Evolutionary conservation across 2,113 vertebrate species (phyloP).

Genomic region (Pygoscelis adeliae): DNA sequence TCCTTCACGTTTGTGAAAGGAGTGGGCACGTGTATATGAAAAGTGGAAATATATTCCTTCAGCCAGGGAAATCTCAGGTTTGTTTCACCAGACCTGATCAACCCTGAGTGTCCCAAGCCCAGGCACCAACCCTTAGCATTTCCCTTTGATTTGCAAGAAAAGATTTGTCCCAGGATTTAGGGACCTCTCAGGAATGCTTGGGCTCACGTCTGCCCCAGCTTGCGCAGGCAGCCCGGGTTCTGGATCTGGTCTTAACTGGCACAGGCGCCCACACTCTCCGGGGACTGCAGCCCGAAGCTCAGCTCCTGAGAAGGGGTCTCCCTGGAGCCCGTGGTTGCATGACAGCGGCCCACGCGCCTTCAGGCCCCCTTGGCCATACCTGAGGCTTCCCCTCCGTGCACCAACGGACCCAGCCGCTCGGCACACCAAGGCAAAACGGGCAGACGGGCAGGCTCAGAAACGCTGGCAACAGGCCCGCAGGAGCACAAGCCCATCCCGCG

Average conservation of each 20-base stretch:
- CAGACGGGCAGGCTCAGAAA: not conserved
- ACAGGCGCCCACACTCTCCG: accelerated
- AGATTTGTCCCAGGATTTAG: not conserved
- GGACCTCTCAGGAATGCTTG: not conserved
- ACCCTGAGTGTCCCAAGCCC: not conserved
- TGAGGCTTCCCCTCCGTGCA: not conserved
- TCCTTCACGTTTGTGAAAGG: not conserved
- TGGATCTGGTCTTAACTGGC: not conserved
- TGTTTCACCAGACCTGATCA: not conserved
- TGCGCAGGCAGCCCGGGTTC: not conserved
- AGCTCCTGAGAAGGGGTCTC: not conserved
- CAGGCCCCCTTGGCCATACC: not conserved
- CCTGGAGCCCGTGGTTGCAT: accelerated
- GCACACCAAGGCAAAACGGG: not conserved
- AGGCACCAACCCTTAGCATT: accelerated
- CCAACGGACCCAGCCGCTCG: not conserved
- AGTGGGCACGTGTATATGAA: accelerated
- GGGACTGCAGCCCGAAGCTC: not conserved
- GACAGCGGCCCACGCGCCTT: accelerated
- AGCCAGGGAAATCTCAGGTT: not conserved
- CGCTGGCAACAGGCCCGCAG: accelerated
- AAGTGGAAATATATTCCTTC: not conserved
- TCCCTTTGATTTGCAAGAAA: not conserved
- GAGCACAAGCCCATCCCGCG: not conserved
- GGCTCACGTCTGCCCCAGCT: not conserved